These are phyloP conservation scores for Leptinotarsa lineolata DNA, from an alignment of 1,140 invertebrate genomes.

Conservation along the genomic window DNA sequence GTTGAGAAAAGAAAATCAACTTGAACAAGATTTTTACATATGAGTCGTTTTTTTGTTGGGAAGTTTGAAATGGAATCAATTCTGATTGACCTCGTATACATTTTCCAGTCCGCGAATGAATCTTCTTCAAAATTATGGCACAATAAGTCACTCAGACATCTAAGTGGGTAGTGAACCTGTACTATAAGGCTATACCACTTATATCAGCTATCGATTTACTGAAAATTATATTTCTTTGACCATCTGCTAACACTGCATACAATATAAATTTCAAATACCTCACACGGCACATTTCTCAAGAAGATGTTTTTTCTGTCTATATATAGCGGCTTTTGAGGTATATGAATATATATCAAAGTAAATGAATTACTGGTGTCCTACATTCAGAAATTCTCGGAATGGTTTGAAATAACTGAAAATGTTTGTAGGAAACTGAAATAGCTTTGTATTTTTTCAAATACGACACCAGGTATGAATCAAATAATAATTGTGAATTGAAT, in stretches of 20 bases:
- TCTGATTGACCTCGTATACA: no score
- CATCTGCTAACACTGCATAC: background rate
- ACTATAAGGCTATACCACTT: background rate
- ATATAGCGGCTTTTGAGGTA: background rate
- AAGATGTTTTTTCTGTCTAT: background rate
- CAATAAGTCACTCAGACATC: no score
- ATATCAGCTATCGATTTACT: background rate
- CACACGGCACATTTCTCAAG: background rate
- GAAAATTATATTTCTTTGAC: background rate
- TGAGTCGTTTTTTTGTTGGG: no score
- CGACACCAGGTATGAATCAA: background rate
- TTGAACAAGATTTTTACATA: no score
- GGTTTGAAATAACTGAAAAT: background rate
- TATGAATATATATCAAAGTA: background rate
- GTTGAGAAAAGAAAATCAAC: no score
- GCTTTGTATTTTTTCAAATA: background rate
- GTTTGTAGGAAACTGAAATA: background rate
- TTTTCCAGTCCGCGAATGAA: no score
- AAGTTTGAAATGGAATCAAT: no score
- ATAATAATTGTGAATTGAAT: background rate
- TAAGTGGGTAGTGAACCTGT: background rate
- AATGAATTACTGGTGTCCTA: background rate
- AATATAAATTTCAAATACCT: slow-evolving; percentile 2
- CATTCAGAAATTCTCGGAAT: background rate
- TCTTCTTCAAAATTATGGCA: no score